These are phyloP conservation scores for Agonum fuliginosum DNA, from an alignment of 2,888 invertebrate species.

Conservation along the genomic window DNA sequence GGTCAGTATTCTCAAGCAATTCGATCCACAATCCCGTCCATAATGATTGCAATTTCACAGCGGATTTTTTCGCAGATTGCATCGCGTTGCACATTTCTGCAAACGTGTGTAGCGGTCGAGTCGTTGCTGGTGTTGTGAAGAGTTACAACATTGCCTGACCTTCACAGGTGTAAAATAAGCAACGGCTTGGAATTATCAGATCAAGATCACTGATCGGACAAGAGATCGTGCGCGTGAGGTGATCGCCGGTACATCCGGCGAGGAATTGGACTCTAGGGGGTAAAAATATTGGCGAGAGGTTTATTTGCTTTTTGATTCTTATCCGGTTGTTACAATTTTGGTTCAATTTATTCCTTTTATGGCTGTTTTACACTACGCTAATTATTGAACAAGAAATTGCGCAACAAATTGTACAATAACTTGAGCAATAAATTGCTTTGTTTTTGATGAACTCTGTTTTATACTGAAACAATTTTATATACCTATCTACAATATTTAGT, in stretches of 20 bases:
- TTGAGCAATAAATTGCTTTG: too few relatives aligned
- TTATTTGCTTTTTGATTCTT: not conserved
- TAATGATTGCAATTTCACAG: slow-evolving; percentile 11
- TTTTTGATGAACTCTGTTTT: too few relatives aligned
- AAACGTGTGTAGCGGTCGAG: not conserved
- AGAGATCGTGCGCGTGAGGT: not conserved
- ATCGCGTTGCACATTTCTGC: not conserved
- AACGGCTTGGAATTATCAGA: slow-evolving; percentile 22
- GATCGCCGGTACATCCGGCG: slow-evolving; percentile 19
- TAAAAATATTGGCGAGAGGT: not conserved
- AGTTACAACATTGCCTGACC: slow-evolving; percentile 38
- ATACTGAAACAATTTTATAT: too few relatives aligned
- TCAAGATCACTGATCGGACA: slow-evolving; percentile 30
- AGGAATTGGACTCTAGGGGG: not conserved
- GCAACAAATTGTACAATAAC: too few relatives aligned
- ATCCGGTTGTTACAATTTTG: not conserved
- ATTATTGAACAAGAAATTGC: too few relatives aligned
- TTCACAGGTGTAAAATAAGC: slow-evolving; percentile 42
- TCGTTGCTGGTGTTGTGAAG: slow-evolving; percentile 6
- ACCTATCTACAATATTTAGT: too few relatives aligned
- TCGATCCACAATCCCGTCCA: not conserved
- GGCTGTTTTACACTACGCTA: too few relatives aligned
- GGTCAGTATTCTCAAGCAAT: not conserved
- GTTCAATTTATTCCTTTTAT: not conserved
- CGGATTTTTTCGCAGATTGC: not conserved